phyloP scores from a whole-genome alignment of 1,140 invertebrate species.

The Drosophila mauritiana region DNA sequence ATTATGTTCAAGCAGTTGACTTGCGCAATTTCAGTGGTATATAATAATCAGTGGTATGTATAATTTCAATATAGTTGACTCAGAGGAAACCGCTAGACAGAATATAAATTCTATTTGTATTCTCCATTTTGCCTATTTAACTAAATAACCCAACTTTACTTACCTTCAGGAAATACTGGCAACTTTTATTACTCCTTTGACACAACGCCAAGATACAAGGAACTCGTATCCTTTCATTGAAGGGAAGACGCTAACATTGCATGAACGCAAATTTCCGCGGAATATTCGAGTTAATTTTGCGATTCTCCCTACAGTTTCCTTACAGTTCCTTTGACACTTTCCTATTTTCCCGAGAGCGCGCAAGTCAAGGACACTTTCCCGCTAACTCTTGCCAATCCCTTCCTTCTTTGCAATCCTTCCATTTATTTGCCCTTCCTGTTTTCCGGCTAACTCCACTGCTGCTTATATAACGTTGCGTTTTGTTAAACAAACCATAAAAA shows the following conservation, averaged over 20 bases:
- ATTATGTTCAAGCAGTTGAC: background rate
- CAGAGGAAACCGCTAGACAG: too few species aligned
- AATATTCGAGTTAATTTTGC: slow-evolving; percentile 40
- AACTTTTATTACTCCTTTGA: background rate
- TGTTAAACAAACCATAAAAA: slow-evolving; percentile 82
- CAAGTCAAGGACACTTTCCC: slow-evolving; percentile 49
- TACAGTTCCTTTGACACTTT: slow-evolving; percentile 1
- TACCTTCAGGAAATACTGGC: too few species aligned
- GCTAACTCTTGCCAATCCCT: slow-evolving; percentile 44
- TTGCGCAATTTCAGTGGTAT: too few species aligned
- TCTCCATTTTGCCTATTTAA: background rate
- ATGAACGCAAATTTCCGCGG: slow-evolving; percentile 29
- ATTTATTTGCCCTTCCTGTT: slow-evolving; percentile 20
- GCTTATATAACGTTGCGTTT: slow-evolving; percentile 74
- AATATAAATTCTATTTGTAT: background rate
- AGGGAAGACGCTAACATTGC: slow-evolving; percentile 23
- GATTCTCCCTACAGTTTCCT: background rate
- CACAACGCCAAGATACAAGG: background rate
- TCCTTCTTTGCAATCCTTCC: slow-evolving; percentile 26
- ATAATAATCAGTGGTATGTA: too few species aligned
- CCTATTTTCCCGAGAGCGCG: background rate
- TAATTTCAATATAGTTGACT: too few species aligned
- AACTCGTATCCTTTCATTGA: slow-evolving; percentile 23
- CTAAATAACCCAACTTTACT: background rate
- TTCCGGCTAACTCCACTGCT: slow-evolving; percentile 48